Conservation (phyloP, 2,888 invertebrate genomes). For the Anagyrus pseudococci region DNA sequence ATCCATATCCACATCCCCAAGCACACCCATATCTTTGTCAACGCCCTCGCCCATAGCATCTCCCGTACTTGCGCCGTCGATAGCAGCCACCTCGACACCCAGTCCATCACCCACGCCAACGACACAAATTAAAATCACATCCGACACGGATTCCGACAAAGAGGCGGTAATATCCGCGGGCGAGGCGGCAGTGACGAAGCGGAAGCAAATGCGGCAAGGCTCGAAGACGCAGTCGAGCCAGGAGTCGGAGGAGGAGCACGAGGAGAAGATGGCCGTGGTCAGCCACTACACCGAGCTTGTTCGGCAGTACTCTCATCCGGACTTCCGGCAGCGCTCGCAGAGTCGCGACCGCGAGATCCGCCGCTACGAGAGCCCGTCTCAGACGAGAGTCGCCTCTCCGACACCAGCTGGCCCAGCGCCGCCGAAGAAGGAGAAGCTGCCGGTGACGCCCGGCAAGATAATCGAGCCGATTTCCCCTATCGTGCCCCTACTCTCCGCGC, state of each 20-base stretch:
- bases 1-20: neutral
- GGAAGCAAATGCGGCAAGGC: conserved; percentile 50
- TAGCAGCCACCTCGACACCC: neutral
- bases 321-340: conserved; percentile 33
- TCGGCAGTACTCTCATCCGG: conserved; percentile 68
- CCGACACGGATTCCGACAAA: conserved; percentile 52
- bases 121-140: neutral
- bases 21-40: neutral
- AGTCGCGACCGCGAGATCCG: conserved; percentile 31
- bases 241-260: conserved; percentile 52
- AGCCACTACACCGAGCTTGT: conserved; percentile 85
- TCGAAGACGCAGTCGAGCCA: conserved; percentile 48
- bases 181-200: conserved; percentile 57
- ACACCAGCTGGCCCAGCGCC: neutral
- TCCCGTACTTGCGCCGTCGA: neutral
- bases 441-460: conserved; percentile 22
- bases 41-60: neutral
- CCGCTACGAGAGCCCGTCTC: conserved; percentile 24
- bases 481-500: neutral
- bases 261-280: conserved; percentile 65
- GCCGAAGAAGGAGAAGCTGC: conserved; percentile 16
- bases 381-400: conserved; percentile 17
- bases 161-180: conserved; percentile 57
- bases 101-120: conserved; percentile 9
- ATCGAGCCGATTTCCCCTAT: conserved; percentile 25